A percentile compares a stretch with the other conserved stretches of the same genome.
These are phyloP conservation scores for Netelia inedita DNA, from an alignment of 2,888 invertebrate species.

Conservation along the genomic window DNA sequence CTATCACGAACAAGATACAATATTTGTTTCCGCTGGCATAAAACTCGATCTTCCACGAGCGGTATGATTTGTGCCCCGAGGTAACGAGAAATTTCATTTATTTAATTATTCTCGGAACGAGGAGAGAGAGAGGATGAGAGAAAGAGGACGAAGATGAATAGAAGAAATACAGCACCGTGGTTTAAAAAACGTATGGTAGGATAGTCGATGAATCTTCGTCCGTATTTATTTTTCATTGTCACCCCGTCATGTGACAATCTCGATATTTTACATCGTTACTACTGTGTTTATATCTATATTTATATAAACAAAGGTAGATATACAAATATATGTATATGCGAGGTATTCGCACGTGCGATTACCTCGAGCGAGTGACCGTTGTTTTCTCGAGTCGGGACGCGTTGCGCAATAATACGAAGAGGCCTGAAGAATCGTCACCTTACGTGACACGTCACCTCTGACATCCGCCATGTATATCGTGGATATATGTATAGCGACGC, in stretches of 20 bases:
- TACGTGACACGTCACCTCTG: constrained; percentile 80
- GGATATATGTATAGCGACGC: constrained; percentile 35
- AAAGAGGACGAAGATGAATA: constrained; percentile 15
- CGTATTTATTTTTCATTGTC: constrained; percentile 5
- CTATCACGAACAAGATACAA: constrained; percentile 30
- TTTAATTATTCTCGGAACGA: constrained; percentile 62
- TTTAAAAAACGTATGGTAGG: constrained; percentile 21
- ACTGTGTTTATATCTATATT: not conserved
- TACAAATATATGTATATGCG: not conserved
- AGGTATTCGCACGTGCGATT: not conserved
- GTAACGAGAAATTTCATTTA: constrained; percentile 48
- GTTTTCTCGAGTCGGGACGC: constrained; percentile 55
- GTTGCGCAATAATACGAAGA: constrained; percentile 74
- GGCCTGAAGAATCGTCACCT: constrained; percentile 74
- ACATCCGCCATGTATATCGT: constrained; percentile 75
- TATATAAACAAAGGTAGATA: not conserved
- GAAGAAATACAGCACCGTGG: constrained; percentile 28
- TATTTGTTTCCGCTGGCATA: constrained; percentile 23
- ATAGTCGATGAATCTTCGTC: constrained; percentile 62
- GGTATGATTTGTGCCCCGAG: constrained; percentile 47
- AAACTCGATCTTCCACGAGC: constrained; percentile 3
- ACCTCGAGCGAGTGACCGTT: constrained; percentile 42
- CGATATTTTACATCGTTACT: constrained; percentile 59
- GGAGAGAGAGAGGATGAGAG: constrained; percentile 11
- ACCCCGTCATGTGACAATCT: constrained; percentile 33